phyloP scores from a whole-genome alignment of 2,797 vertebrate species.

The Mycteria americana region DNA sequence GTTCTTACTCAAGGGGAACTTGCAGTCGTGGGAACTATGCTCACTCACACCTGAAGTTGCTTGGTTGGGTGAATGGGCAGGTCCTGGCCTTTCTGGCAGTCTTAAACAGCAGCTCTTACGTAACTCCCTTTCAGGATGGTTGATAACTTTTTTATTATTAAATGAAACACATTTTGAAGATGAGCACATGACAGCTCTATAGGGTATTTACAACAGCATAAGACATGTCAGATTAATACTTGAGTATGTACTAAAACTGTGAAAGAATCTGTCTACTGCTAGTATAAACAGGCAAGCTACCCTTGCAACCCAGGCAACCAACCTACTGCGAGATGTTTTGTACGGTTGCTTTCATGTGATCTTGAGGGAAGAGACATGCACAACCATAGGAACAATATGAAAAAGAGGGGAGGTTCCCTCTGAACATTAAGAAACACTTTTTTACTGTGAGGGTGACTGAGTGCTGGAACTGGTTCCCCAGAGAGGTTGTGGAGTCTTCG shows the following conservation, averaged over 20 bases:
- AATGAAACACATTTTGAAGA: background rate
- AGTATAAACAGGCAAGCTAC: no score
- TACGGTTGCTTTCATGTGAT: background rate
- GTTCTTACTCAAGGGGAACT: background rate
- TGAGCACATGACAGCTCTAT: rapidly evolving
- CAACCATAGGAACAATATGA: background rate
- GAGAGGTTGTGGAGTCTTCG: background rate
- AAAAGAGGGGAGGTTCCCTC: background rate
- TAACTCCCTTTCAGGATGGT: background rate
- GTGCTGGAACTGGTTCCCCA: background rate
- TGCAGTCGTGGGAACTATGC: background rate
- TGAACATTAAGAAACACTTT: background rate
- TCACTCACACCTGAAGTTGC: background rate
- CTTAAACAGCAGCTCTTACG: background rate
- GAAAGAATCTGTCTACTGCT: background rate
- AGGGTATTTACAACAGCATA: background rate
- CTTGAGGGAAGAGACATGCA: background rate
- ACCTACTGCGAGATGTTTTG: rapidly evolving
- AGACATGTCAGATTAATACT: background rate
- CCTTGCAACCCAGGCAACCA: no score
- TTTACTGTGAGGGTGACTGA: background rate
- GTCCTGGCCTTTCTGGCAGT: background rate
- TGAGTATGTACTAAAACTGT: background rate
- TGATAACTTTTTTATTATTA: background rate
- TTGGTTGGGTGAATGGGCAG: background rate